phyloP scores from a whole-genome alignment of 2,888 invertebrate species.

The Shargacucullia verbasci region DNA sequence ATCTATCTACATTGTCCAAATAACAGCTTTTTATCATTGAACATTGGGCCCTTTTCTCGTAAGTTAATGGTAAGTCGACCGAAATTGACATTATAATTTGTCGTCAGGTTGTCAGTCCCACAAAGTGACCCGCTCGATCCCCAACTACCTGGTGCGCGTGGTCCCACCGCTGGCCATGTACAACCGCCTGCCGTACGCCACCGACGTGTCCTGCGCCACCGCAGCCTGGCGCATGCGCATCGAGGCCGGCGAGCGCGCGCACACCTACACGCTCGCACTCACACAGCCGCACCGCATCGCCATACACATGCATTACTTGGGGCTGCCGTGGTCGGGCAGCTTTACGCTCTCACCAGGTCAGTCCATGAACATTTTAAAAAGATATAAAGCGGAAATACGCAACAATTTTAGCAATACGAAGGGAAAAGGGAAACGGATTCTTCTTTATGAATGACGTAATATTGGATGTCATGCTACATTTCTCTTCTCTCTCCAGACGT shows the following conservation, averaged over 20 bases:
- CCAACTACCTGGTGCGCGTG: slow-evolving; percentile 92
- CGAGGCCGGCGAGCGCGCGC: slow-evolving; percentile 92
- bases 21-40: too few species aligned
- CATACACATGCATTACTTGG: slow-evolving; percentile 90
- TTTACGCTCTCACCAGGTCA: slow-evolving; percentile 91
- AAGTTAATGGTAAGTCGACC: too few species aligned
- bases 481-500: slow-evolving; percentile 80
- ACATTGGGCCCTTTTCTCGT: too few species aligned
- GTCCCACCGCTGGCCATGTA: slow-evolving; percentile 93
- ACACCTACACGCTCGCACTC: slow-evolving; percentile 91
- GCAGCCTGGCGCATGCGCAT: slow-evolving; percentile 84
- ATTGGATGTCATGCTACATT: neutral
- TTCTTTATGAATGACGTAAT: too few species aligned
- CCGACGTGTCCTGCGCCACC: slow-evolving; percentile 51
- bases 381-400: too few species aligned
- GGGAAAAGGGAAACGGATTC: too few species aligned
- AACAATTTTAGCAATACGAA: too few species aligned
- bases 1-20: too few species aligned
- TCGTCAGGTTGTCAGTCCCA: slow-evolving; percentile 76
- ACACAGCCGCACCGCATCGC: slow-evolving; percentile 86
- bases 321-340: slow-evolving; percentile 91
- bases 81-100: neutral
- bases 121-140: slow-evolving; percentile 88
- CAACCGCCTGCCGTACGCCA: slow-evolving; percentile 93
- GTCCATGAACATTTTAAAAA: too few species aligned